Conservation (phyloP, 2,888 invertebrate species). For the Nephrotoma flavescens region DNA sequence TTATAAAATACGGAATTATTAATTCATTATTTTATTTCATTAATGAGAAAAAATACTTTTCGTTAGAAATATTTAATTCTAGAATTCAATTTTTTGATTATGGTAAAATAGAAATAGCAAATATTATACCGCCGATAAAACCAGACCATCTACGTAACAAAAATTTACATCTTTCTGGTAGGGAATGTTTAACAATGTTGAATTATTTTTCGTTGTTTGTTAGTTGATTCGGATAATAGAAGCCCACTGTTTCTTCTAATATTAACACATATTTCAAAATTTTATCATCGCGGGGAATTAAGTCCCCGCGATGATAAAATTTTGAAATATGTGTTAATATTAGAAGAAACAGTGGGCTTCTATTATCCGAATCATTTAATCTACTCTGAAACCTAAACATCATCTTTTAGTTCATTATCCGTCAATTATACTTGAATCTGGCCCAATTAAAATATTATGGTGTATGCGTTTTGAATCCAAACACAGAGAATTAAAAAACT, state of each 20-base stretch:
- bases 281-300: no score
- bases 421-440: conserved; percentile 6
- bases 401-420: conserved; percentile 11
- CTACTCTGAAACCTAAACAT: conserved; percentile 10
- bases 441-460: conserved; percentile 9
- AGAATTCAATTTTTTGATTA: conserved; percentile 11
- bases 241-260: no score
- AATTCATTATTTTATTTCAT: conserved; percentile 1
- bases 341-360: background rate
- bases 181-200: conserved; percentile 10
- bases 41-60: conserved; percentile 7
- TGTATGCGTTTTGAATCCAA: conserved; percentile 10
- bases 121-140: conserved; percentile 5
- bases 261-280: no score
- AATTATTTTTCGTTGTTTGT: conserved; percentile 9
- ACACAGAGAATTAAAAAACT: conserved; percentile 9
- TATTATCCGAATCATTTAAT: background rate
- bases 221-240: no score
- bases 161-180: conserved; percentile 10
- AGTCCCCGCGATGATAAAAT: conserved; percentile 9
- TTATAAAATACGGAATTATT: conserved; percentile 9
- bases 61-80: conserved; percentile 9
- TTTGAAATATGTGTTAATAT: conserved; percentile 7
- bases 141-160: conserved; percentile 9
- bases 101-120: conserved; percentile 11